Evolutionary conservation across 2,888 invertebrate genomes (phyloP), one percentile per base, ranked within the genome.

Genomic region (Ochropleura plecta): DNA sequence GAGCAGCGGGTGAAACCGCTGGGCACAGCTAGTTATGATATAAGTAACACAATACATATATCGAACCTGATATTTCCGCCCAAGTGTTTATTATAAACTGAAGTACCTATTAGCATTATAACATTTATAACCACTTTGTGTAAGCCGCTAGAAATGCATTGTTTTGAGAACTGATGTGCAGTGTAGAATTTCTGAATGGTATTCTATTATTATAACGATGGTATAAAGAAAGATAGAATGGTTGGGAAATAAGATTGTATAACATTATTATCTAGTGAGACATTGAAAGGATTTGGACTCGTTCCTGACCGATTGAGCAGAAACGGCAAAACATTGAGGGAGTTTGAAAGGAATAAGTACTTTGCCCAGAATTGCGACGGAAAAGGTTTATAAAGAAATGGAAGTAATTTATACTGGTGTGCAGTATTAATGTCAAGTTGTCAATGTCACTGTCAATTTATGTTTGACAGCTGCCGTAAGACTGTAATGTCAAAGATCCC

Each of bases 61-160:
- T n/a, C 9, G n/a, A 81, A 81, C 16, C 8, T n/a, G 63, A 80
- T 81, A 80, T 72, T 81, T 80, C 77, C 80, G 82, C 10, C 18
- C 5, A 2, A 3, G 6, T 81, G 60, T 65, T 53, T 79, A 63
- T 53, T 55, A 16, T 67, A 68, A 46, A 63, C 44, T 59, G 40
- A 70, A 78, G 40, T 62, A 42, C 62, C 42, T 30, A 69, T 59
- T 44, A 16, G 48, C n/a, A 69, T 55, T 44, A 16, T n/a, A n/a
- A n/a, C n/a, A n/a, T n/a, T n/a, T n/a, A n/a, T 67, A 53, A 78
- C 59, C 51, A 46, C 46, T 81, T 62, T 68, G 71, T 76, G 40
- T 44, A 3, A n/a, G 5, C 44, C 53, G 53, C 49, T 14, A 6
- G 55, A 40, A 40, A 30, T 53, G 30, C 20, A 51, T 48, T 75